Evolutionary conservation across 2,113 vertebrate species (phyloP).

Genomic region (Dicaeum eximium): DNA sequence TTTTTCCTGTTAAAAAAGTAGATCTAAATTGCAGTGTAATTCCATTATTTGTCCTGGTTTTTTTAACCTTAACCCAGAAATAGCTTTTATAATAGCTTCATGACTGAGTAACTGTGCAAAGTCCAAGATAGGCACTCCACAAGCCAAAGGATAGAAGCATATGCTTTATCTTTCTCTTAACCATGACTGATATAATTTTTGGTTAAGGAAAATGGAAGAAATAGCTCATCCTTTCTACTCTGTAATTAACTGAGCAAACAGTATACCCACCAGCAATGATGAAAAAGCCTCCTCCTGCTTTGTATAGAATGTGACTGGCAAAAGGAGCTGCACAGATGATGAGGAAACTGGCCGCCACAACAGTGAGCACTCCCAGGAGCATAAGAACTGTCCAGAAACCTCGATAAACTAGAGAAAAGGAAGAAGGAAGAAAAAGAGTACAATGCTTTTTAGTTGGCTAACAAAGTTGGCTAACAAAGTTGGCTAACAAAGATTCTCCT

Average conservation of each 20-base stretch:
- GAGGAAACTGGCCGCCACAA: constrained; percentile 83
- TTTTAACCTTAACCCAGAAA: not conserved
- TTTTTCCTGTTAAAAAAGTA: not conserved
- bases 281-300: constrained; percentile 88
- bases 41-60: not conserved
- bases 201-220: not conserved
- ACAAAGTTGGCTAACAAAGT: not conserved
- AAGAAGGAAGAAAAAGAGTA: not conserved
- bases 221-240: not conserved
- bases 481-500: not conserved
- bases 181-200: not conserved
- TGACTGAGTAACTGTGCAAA: not conserved
- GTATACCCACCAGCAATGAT: constrained; percentile 82
- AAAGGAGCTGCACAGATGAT: constrained; percentile 96
- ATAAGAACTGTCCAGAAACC: constrained; percentile 95
- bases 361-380: constrained; percentile 85
- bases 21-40: not conserved
- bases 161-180: not conserved
- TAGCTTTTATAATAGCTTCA: not conserved
- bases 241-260: constrained; percentile 9
- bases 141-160: not conserved
- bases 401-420: constrained; percentile 83
- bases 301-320: constrained; percentile 86
- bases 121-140: not conserved
- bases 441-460: not conserved